Evolutionary conservation across 2,888 invertebrate genomes (phyloP).

Genomic region (Apamea sordens): DNA sequence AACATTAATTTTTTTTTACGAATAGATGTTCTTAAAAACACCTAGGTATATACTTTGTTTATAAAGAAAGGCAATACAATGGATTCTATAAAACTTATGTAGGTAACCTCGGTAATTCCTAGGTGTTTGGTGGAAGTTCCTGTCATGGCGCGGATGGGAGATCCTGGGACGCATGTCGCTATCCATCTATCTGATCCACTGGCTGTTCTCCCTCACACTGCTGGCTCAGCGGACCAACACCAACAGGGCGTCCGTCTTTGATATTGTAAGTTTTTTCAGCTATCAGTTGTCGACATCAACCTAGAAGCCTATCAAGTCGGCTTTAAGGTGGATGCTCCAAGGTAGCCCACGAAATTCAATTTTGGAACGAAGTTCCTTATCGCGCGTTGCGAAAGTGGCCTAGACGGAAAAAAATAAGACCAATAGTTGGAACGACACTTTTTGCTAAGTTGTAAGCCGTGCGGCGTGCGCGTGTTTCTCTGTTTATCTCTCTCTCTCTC

Average conservation of each 20-base stretch:
- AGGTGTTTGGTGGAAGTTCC: slow-evolving; percentile 75
- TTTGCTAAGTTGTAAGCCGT: no score
- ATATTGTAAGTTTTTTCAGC: slow-evolving; percentile 63
- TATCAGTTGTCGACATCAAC: not conserved
- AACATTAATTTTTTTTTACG: not conserved
- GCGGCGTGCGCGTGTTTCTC: no score
- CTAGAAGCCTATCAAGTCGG: not conserved
- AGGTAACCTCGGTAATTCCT: not conserved
- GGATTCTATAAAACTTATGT: not conserved
- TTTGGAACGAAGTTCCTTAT: no score
- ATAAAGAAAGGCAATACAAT: not conserved
- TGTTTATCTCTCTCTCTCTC: no score
- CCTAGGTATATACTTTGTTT: not conserved
- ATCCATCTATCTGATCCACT: slow-evolving; percentile 77
- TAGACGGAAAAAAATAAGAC: no score
- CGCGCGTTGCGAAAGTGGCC: no score
- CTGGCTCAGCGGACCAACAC: slow-evolving; percentile 65
- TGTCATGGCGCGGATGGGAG: slow-evolving; percentile 79
- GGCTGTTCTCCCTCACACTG: slow-evolving; percentile 71
- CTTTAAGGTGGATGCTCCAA: no score
- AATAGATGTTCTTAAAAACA: not conserved
- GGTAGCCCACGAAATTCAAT: no score
- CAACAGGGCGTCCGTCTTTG: slow-evolving; percentile 63
- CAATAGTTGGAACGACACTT: no score
- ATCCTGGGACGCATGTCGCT: slow-evolving; percentile 79